These are phyloP conservation scores for Chaetops frenatus DNA, from an alignment of 2,113 vertebrate genomes.

Conservation along the genomic window DNA sequence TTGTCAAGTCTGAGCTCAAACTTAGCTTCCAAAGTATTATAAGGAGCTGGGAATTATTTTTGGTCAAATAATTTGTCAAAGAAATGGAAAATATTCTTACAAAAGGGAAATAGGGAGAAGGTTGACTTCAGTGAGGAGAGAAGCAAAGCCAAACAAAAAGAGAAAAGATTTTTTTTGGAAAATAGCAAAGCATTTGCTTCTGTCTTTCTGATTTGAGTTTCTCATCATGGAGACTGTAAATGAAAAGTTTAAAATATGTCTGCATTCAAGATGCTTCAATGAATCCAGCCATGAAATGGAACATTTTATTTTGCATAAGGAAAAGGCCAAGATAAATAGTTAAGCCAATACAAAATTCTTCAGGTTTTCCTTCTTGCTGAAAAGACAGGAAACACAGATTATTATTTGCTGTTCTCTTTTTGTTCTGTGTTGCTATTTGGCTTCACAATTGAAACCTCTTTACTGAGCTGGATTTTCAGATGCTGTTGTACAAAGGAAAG, in stretches of 20 bases:
- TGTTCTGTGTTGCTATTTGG: neutral
- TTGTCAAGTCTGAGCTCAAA: neutral
- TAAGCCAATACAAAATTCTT: conserved; percentile 7
- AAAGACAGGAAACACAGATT: neutral
- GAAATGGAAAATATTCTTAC: neutral
- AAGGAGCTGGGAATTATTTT: neutral
- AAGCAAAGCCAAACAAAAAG: neutral
- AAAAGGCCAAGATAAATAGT: conserved; percentile 48
- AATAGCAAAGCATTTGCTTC: neutral
- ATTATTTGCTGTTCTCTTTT: neutral
- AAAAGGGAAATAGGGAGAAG: neutral
- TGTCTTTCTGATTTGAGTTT: neutral
- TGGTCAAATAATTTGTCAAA: neutral
- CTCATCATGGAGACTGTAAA: neutral
- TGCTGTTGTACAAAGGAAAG: neutral
- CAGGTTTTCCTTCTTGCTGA: conserved; percentile 35
- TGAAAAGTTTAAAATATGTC: neutral
- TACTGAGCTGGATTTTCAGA: neutral
- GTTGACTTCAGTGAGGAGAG: neutral
- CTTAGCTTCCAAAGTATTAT: neutral
- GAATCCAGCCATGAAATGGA: neutral
- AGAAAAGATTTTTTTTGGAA: neutral
- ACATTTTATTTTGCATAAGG: neutral
- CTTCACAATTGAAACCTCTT: neutral
- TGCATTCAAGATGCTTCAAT: neutral